Percentiles rank a stretch among this genome's conserved stretches.
These are phyloP conservation scores for Daphoenositta chrysoptera DNA, from an alignment of 2,113 vertebrate genomes.

Conservation along the genomic window DNA sequence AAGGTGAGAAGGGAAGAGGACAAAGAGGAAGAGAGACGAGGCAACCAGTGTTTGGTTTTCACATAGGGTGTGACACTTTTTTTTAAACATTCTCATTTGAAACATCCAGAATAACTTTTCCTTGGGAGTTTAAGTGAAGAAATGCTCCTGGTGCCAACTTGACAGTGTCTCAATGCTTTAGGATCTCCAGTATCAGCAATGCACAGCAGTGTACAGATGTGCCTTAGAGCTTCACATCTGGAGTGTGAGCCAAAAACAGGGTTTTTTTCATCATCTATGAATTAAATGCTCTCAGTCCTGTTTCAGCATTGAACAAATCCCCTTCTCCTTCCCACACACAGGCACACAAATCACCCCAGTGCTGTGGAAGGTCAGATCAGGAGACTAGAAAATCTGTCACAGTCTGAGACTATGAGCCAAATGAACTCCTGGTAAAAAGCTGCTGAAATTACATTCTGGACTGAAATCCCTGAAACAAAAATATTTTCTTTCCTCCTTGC, in stretches of 20 bases:
- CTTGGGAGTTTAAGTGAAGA: background rate
- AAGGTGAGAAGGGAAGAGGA: background rate
- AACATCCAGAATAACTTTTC: background rate
- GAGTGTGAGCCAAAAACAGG: background rate
- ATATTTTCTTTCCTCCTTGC: background rate
- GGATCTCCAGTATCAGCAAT: background rate
- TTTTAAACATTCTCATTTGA: background rate
- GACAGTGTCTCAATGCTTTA: background rate
- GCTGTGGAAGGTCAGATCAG: background rate
- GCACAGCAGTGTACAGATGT: background rate
- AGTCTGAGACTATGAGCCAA: background rate
- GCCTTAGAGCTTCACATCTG: background rate
- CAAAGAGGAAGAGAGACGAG: background rate
- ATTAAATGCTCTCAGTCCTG: background rate
- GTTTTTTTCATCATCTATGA: background rate
- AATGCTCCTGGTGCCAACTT: background rate
- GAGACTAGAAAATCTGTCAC: conserved; percentile 1
- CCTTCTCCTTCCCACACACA: background rate
- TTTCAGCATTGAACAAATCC: background rate
- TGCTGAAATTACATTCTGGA: background rate
- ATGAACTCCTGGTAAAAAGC: background rate
- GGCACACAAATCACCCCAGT: background rate
- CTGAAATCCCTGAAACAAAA: background rate
- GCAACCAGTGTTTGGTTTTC: background rate
- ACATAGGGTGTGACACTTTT: background rate